Base-by-base conservation (phyloP, 1,140 invertebrate species). In the Aphidius ervi region DNA sequence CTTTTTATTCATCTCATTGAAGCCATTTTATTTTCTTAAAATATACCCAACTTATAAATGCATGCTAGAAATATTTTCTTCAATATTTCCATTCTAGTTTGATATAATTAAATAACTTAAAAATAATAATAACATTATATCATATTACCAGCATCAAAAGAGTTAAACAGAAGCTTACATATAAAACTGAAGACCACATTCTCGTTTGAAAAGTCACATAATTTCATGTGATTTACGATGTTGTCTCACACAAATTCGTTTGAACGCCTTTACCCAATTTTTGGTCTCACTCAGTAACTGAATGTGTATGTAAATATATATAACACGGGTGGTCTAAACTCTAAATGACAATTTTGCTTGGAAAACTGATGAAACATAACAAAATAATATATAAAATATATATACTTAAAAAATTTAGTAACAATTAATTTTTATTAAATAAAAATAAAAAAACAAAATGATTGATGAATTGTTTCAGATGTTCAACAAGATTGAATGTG, bases 191-290 rank as follows among this genome's bases (percentile, higher is more conserved):
- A 58, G 68, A 68, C 66, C 2, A 69, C 72, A 71, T 71, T 68
- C 69, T 70, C 70, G 68, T 70, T 70, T 70, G 69, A 72, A 72
- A 72, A 74, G 69, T 74, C 74, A 71, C 70, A 73, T 74, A 73
- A 74, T 75, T 70, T 75, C 66, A 61, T 67, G 65, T 75, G 74
- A 75, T 74, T 74, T 73, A 74, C 68, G 66, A 63, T 56, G 10
- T 58, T 53, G 45, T 45, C 50, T 45, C n/a, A 50, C 23, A 31
- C 23, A 31, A 31, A 31, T 31, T 31, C 23, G 23, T 31, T 31
- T 31, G 23, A 58, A 46, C 45, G 48, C 41, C 41, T 41, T 20
- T 57, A 23, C 50, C 53, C 20, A 56, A 57, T 57, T 39, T 41
- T 41, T 31, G 37, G 37, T 54, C 54, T 55, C 16, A 50, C 46